Evolutionary conservation across 2,888 invertebrate species (phyloP).

Genomic region (Tholera decimalis): DNA sequence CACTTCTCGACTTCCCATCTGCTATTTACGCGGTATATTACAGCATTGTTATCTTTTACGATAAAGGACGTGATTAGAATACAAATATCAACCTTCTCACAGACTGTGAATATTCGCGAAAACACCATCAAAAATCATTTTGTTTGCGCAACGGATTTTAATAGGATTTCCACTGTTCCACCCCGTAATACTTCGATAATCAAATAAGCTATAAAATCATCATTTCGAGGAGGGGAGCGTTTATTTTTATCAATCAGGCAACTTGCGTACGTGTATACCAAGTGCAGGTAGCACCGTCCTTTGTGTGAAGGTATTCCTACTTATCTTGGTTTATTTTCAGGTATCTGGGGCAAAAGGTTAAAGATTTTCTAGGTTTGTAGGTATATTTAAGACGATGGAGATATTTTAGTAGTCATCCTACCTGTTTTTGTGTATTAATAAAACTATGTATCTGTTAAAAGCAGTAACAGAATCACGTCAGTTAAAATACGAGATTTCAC

Average conservation of each 20-base stretch:
- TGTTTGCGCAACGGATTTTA: conserved; percentile 52
- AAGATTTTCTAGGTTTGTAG: neutral
- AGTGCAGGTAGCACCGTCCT: neutral
- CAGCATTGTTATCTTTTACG: conserved; percentile 30
- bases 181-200: conserved; percentile 41
- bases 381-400: neutral
- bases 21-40: conserved; percentile 3
- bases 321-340: conserved; percentile 9
- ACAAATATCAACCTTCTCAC: conserved; percentile 7
- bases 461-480: too few relatives aligned
- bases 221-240: conserved; percentile 33
- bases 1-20: too few relatives aligned
- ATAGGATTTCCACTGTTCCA: conserved; percentile 48
- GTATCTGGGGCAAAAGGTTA: neutral
- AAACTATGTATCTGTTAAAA: too few relatives aligned
- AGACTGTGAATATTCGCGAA: conserved; percentile 27
- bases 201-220: conserved; percentile 56
- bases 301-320: conserved; percentile 5
- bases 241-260: conserved; percentile 50
- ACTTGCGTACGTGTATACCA: neutral
- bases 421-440: too few relatives aligned
- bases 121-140: conserved; percentile 30
- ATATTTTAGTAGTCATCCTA: too few relatives aligned
- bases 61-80: conserved; percentile 30
- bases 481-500: too few relatives aligned